phyloP scores from a whole-genome alignment of 2,113 vertebrate genomes.

The Etheostoma cragini region DNA sequence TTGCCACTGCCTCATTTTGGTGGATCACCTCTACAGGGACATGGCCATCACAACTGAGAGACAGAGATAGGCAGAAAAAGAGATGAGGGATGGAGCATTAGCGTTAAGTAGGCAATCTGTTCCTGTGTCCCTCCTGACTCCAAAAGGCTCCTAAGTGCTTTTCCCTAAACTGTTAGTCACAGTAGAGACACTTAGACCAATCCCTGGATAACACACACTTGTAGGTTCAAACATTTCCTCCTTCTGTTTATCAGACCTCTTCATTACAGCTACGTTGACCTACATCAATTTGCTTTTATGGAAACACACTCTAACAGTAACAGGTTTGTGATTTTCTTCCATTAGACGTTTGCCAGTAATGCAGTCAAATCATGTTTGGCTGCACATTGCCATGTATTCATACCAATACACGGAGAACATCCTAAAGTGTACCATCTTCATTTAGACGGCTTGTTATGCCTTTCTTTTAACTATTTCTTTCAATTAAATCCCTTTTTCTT shows the following conservation, averaged over 20 bases:
- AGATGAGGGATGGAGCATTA: slow-evolving; percentile 51
- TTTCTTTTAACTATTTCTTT: neutral
- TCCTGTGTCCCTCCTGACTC: slow-evolving; percentile 56
- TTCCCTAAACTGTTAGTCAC: slow-evolving; percentile 35
- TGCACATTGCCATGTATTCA: neutral
- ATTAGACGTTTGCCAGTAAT: neutral
- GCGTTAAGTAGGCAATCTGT: slow-evolving; percentile 53
- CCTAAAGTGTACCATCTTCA: neutral
- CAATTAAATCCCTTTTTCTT: neutral
- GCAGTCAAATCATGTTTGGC: slow-evolving; percentile 6
- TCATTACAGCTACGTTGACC: slow-evolving; percentile 19
- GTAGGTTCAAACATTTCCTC: slow-evolving; percentile 10
- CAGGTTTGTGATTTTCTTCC: slow-evolving; percentile 11
- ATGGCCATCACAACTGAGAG: slow-evolving; percentile 47
- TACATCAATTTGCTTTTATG: neutral
- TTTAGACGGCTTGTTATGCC: neutral
- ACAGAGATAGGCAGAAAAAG: slow-evolving; percentile 38
- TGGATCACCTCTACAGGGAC: slow-evolving; percentile 47
- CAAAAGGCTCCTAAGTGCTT: slow-evolving; percentile 64
- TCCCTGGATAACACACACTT: slow-evolving; percentile 44
- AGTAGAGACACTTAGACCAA: slow-evolving; percentile 38
- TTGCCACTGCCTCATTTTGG: slow-evolving; percentile 32
- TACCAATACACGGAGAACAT: neutral
- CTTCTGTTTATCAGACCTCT: neutral
- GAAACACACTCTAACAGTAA: neutral